phyloP scores from a whole-genome alignment of 1,140 invertebrate genomes.

The Apolygus lucorum region DNA sequence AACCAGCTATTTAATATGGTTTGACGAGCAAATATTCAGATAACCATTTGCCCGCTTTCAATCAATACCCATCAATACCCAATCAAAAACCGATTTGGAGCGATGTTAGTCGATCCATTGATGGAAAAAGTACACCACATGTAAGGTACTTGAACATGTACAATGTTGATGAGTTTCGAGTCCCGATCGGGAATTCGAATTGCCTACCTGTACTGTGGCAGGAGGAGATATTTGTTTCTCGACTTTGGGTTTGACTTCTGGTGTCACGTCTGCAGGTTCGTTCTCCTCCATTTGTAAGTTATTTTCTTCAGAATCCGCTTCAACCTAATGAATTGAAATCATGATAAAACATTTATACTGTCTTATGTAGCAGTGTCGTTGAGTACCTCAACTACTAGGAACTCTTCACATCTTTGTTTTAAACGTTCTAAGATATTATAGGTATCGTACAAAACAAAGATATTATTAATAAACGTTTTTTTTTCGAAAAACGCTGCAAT shows the following conservation, averaged over 20 bases:
- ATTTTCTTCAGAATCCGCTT: constrained; percentile 20
- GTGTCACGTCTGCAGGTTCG: constrained; percentile 27
- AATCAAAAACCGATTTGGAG: neutral
- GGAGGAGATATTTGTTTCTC: constrained; percentile 28
- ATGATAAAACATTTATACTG: too few species aligned
- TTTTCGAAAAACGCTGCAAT: too few species aligned
- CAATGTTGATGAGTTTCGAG: neutral
- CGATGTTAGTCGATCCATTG: neutral
- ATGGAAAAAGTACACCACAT: neutral
- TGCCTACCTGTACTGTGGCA: neutral
- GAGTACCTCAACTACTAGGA: too few species aligned
- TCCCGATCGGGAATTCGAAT: neutral
- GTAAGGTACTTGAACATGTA: neutral
- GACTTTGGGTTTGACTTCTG: constrained; percentile 23
- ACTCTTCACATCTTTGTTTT: too few species aligned
- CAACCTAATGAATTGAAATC: constrained; percentile 9
- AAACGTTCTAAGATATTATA: too few species aligned
- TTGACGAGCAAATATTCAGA: neutral
- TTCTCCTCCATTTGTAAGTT: constrained; percentile 27
- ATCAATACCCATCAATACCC: neutral
- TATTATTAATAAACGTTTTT: too few species aligned
- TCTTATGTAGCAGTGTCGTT: too few species aligned
- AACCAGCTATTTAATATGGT: too few species aligned
- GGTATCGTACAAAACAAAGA: too few species aligned
- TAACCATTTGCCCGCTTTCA: neutral